These are phyloP conservation scores for Gymnopithys bicolor DNA, from an alignment of 2,797 vertebrate genomes.

Conservation along the genomic window DNA sequence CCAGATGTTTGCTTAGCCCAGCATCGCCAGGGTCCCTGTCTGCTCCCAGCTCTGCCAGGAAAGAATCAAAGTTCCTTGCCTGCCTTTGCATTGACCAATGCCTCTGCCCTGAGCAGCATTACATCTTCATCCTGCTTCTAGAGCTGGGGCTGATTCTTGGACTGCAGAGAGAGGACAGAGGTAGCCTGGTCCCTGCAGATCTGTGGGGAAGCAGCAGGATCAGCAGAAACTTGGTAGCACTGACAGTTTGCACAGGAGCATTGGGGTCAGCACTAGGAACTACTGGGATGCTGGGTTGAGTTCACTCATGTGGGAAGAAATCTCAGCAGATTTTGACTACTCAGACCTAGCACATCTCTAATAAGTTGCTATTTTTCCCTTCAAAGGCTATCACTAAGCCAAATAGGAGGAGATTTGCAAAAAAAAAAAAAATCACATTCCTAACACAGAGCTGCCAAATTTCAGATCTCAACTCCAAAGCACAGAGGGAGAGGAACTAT, in stretches of 20 bases:
- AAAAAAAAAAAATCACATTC: neutral
- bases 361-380: constrained; percentile 54
- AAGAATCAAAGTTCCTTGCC: neutral
- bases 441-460: constrained; percentile 41
- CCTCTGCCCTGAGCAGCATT: neutral
- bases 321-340: constrained; percentile 9
- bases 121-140: neutral
- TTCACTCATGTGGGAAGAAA: neutral
- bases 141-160: neutral
- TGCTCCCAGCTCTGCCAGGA: neutral
- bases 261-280: neutral
- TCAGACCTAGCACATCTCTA: neutral
- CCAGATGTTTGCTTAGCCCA: neutral
- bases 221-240: neutral
- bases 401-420: constrained; percentile 44
- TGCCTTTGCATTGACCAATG: neutral
- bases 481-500: neutral
- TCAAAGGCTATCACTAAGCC: constrained; percentile 26
- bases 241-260: neutral
- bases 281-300: neutral
- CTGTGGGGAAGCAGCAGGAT: neutral
- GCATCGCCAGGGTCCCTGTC: neutral
- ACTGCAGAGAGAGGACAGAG: accelerated
- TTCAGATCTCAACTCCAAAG: constrained; percentile 54
- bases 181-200: neutral